These are phyloP conservation scores for Teleogryllus oceanicus DNA, from an alignment of 2,888 invertebrate genomes.

Conservation along the genomic window DNA sequence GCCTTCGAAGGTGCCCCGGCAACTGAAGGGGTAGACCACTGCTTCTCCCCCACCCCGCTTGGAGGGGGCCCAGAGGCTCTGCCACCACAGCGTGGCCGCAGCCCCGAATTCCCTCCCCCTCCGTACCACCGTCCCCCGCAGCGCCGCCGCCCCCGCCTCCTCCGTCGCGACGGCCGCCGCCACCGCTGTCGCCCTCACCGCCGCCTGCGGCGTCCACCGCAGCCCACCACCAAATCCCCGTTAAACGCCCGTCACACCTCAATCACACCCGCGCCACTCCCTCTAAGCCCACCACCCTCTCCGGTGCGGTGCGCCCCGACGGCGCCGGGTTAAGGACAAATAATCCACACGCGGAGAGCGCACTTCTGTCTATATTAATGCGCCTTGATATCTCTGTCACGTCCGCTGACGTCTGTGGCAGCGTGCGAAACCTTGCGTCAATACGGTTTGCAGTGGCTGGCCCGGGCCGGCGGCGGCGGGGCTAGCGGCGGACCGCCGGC, in stretches of 20 bases:
- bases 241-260: neutral
- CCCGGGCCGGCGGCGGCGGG: too few relatives aligned
- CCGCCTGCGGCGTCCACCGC: neutral
- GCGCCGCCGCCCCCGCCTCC: neutral
- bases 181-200: neutral
- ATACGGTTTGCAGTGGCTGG: too few relatives aligned
- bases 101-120: neutral
- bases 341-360: neutral
- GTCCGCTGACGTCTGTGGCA: neutral
- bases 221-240: neutral
- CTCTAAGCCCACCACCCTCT: neutral
- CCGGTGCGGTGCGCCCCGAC: neutral
- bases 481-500: too few relatives aligned
- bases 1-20: too few relatives aligned
- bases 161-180: neutral
- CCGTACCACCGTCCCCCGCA: neutral
- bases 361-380: neutral
- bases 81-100: neutral
- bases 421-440: too few relatives aligned
- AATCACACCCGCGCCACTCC: neutral
- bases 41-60: too few relatives aligned
- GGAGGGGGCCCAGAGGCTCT: too few relatives aligned
- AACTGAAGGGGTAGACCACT: too few relatives aligned
- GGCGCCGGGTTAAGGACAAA: neutral
- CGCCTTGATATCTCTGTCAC: conserved; percentile 18